Evolutionary conservation across 2,113 vertebrate genomes (phyloP).

Genomic region (Hucho hucho): DNA sequence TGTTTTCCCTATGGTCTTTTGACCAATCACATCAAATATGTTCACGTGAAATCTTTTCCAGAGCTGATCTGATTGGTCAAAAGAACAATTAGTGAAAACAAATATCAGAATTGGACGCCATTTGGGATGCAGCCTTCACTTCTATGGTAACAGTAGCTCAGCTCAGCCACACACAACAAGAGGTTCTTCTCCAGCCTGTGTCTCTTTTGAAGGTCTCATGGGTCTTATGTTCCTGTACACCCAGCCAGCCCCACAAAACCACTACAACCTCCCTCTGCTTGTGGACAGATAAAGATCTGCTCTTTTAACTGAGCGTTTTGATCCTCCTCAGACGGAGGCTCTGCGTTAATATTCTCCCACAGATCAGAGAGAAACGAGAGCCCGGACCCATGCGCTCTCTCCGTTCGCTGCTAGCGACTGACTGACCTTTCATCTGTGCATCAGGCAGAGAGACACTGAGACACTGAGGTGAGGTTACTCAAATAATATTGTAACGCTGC

Average conservation of each 20-base stretch:
- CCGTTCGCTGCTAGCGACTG: slow-evolving; percentile 44
- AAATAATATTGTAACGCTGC: slow-evolving; percentile 55
- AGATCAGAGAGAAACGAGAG: slow-evolving; percentile 59
- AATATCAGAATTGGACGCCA: slow-evolving; percentile 1
- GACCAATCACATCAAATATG: too few relatives aligned
- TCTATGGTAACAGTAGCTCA: too few relatives aligned
- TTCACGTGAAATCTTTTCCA: too few relatives aligned
- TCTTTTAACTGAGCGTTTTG: slow-evolving; percentile 51
- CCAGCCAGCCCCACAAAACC: slow-evolving; percentile 47
- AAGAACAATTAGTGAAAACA: too few relatives aligned
- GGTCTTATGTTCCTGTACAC: slow-evolving; percentile 19
- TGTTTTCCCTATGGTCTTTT: too few relatives aligned
- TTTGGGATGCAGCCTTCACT: not conserved
- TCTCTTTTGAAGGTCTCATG: not conserved
- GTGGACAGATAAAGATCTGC: slow-evolving; percentile 53
- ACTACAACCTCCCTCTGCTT: slow-evolving; percentile 39
- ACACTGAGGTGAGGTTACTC: slow-evolving; percentile 48
- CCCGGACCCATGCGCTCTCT: slow-evolving; percentile 42
- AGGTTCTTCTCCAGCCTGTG: too few relatives aligned
- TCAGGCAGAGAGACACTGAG: slow-evolving; percentile 47
- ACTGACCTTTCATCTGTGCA: slow-evolving; percentile 28
- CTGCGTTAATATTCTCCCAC: slow-evolving; percentile 61
- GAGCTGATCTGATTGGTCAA: too few relatives aligned
- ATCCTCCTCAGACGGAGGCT: slow-evolving; percentile 47
- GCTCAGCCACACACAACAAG: too few relatives aligned